Base-by-base conservation (phyloP, 2,888 invertebrate species). In the Eupithecia centaureata region DNA sequence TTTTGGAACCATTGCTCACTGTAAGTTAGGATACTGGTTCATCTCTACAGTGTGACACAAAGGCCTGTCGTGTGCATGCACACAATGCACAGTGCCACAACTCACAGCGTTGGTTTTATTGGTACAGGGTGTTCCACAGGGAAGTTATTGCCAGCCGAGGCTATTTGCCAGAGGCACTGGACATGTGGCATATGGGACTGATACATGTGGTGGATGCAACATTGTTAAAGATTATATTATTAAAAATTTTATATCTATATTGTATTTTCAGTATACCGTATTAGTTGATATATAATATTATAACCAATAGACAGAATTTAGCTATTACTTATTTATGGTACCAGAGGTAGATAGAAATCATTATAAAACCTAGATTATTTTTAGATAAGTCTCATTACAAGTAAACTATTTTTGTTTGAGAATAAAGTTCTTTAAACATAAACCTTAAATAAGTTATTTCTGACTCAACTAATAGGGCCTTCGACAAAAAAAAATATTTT, bases 51-150 rank as follows among this genome's bases (percentile, higher is more conserved):
- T 47, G 3, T 47, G 47, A 3, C 47, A 12, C 8, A 22, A 22
- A 22, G 22, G 32, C 42, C 27, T 56, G 54, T 54, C 32, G 62
- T 28, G 27, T 33, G 63, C 63, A 67, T 63, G 63, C 60, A 63
- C 60, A 67, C 60, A 60, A 67, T 63, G 63, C 60, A 63, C 60
- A 67, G 60, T 51, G 67, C 63, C 63, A 62, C 42, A 25, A 47
- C 59, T 63, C 60, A 56, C 63, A 33, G 38, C 18, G 18, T 52
- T 30, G 60, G 63, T 67, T 67, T 63, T 67, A 67, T 67, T 67
- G 63, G 63, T 54, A 54, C 38, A 25, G 59, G 52, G 15, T 38
- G 47, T 4, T 18, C 42, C 22, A 7, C 18, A 2, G 22, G 47
- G 22, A 47, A 47, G 47, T 47, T 47, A 47, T 47, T 47, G 47